Evolutionary conservation across 2,113 vertebrate species (phyloP).

Genomic region (Tenebrosternarchus preto): DNA sequence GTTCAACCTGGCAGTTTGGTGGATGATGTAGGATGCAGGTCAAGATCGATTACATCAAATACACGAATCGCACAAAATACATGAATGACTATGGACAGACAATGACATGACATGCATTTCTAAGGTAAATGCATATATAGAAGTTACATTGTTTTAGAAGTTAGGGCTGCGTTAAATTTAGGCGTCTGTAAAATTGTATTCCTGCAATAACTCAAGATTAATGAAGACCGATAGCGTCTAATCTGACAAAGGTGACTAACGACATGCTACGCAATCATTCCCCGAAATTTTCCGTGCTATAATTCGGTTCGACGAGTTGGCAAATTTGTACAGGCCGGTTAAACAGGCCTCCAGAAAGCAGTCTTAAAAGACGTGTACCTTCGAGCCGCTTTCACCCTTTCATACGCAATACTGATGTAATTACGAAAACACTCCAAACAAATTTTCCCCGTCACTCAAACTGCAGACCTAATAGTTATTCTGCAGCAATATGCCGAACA

Average conservation of each 20-base stretch:
- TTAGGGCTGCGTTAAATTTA: too few relatives aligned
- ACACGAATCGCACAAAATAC: too few relatives aligned
- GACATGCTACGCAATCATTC: neutral
- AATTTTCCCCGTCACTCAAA: conserved; percentile 35
- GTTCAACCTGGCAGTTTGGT: too few relatives aligned
- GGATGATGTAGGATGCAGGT: too few relatives aligned
- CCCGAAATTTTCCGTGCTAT: neutral
- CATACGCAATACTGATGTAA: conserved; percentile 22
- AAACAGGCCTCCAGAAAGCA: neutral
- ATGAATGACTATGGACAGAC: too few relatives aligned
- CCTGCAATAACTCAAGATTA: too few relatives aligned
- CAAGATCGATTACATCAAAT: too few relatives aligned
- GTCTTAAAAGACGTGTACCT: neutral
- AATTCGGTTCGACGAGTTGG: neutral
- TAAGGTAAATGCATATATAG: too few relatives aligned
- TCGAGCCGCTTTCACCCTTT: neutral
- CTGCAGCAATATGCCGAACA: conserved; percentile 24
- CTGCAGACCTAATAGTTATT: conserved; percentile 9
- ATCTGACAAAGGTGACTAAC: neutral
- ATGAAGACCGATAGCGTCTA: neutral
- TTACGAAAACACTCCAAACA: conserved; percentile 17
- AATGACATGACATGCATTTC: too few relatives aligned
- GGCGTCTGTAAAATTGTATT: too few relatives aligned
- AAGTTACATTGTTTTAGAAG: too few relatives aligned
- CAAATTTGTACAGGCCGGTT: neutral